Evolutionary conservation across 30 jellyfish, hydroid and myxozoan genomes (phyloP).

Genomic region (Rhopilema esculentum): DNA sequence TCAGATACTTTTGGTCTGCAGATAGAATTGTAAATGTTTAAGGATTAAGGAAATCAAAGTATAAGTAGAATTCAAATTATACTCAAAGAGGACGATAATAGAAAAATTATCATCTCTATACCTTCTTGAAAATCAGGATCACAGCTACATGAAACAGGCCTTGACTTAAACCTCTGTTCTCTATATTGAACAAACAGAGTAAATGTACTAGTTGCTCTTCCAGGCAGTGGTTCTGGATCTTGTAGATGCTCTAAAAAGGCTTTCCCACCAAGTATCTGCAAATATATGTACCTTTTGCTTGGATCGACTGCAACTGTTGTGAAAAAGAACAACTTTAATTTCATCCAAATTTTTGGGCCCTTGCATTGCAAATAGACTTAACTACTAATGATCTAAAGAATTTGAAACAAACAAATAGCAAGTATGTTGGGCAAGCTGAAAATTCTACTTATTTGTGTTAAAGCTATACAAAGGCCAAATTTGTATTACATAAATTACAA

Average conservation of each 20-base stretch:
- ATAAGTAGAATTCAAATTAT: too few relatives aligned
- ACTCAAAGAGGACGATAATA: too few relatives aligned
- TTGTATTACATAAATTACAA: too few relatives aligned
- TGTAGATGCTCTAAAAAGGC: slow-evolving; percentile 95
- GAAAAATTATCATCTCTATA: too few relatives aligned
- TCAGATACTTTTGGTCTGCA: too few relatives aligned
- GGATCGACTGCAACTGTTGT: slow-evolving; percentile 90
- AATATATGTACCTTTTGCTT: slow-evolving; percentile 74
- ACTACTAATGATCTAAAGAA: background rate
- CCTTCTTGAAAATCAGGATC: slow-evolving; percentile 97
- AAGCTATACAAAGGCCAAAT: too few relatives aligned
- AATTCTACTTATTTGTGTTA: too few relatives aligned
- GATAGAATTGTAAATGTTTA: too few relatives aligned
- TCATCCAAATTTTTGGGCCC: background rate
- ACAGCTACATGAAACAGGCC: slow-evolving; percentile 89
- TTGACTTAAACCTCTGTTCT: slow-evolving; percentile 86
- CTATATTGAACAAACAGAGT: slow-evolving; percentile 70
- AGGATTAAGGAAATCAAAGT: too few relatives aligned
- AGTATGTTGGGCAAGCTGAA: too few relatives aligned
- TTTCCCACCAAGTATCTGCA: slow-evolving; percentile 87
- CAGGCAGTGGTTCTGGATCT: slow-evolving; percentile 94
- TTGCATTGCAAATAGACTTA: background rate
- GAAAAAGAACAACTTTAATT: background rate
- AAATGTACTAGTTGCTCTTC: slow-evolving; percentile 78
- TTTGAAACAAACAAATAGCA: too few relatives aligned